Conservation (phyloP, 1,140 invertebrate genomes). For the Goniozus legneri region DNA sequence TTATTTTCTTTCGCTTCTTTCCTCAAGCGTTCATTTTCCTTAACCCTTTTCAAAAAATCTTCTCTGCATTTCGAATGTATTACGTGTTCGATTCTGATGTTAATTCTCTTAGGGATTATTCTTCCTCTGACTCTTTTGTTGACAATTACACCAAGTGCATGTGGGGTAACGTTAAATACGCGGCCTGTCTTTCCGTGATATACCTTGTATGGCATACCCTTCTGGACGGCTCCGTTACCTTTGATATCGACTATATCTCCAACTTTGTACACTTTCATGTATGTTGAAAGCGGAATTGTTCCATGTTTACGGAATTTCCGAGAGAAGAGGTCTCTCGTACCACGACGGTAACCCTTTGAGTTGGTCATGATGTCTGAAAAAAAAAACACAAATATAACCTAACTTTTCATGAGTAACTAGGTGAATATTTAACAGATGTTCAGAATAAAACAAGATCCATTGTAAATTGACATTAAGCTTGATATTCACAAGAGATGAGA, state of each 20-base stretch:
- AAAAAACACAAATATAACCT: too few relatives aligned
- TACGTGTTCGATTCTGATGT: conserved; percentile 95
- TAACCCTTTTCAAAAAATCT: conserved; percentile 91
- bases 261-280: conserved; percentile 96
- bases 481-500: too few relatives aligned
- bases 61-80: conserved; percentile 95
- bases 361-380: conserved; percentile 99
- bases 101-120: conserved; percentile 95
- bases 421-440: too few relatives aligned
- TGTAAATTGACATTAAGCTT: too few relatives aligned
- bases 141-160: conserved; percentile 97
- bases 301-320: conserved; percentile 92
- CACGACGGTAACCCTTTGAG: conserved; percentile 96
- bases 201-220: conserved; percentile 98
- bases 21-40: conserved; percentile 81
- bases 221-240: conserved; percentile 98
- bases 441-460: too few relatives aligned
- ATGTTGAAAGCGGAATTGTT: conserved; percentile 91
- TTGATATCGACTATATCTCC: conserved; percentile 99
- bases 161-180: conserved; percentile 96
- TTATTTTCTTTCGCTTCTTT: conserved; percentile 81
- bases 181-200: conserved; percentile 98
- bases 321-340: conserved; percentile 96
- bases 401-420: too few relatives aligned
- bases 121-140: conserved; percentile 94